These are phyloP conservation scores for Orientallactaga sibirica DNA, from an alignment of 2,797 vertebrate species.

Conservation along the genomic window DNA sequence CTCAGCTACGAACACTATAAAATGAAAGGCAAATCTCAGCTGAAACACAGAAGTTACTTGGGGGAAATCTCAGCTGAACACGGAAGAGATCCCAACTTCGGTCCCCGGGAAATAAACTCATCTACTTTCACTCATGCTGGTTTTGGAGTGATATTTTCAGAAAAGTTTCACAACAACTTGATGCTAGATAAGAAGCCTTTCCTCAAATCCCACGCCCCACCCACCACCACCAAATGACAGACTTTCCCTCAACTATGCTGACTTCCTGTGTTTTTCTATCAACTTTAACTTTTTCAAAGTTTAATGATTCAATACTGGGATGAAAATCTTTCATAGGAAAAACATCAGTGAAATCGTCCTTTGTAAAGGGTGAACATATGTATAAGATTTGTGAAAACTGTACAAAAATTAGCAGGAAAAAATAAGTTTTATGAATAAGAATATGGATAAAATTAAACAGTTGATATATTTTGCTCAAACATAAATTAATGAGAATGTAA, in stretches of 20 bases:
- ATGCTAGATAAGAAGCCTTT: slow-evolving; percentile 86
- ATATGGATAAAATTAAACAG: background rate
- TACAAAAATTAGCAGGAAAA: background rate
- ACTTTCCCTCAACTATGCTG: slow-evolving; percentile 85
- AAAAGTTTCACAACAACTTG: background rate
- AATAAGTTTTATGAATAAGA: background rate
- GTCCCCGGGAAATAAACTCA: too few species aligned
- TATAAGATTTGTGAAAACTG: slow-evolving; percentile 35
- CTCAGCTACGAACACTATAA: too few species aligned
- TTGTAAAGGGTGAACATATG: slow-evolving; percentile 35
- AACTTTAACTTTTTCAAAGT: slow-evolving; percentile 77
- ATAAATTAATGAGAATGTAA: slow-evolving; percentile 7
- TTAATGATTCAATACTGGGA: slow-evolving; percentile 67
- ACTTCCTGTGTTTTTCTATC: slow-evolving; percentile 85
- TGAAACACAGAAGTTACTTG: too few species aligned
- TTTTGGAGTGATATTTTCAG: too few species aligned
- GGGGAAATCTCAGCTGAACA: too few species aligned
- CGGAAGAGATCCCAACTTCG: too few species aligned
- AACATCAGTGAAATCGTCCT: slow-evolving; percentile 32
- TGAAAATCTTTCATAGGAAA: slow-evolving; percentile 68
- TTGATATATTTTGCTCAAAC: background rate
- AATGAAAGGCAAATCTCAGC: too few species aligned
- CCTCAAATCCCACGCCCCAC: slow-evolving; percentile 55
- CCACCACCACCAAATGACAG: slow-evolving; percentile 73
- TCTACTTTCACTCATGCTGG: too few species aligned